These are phyloP conservation scores for Oreotrochilus melanogaster DNA, from an alignment of 2,113 vertebrate species.

Conservation along the genomic window DNA sequence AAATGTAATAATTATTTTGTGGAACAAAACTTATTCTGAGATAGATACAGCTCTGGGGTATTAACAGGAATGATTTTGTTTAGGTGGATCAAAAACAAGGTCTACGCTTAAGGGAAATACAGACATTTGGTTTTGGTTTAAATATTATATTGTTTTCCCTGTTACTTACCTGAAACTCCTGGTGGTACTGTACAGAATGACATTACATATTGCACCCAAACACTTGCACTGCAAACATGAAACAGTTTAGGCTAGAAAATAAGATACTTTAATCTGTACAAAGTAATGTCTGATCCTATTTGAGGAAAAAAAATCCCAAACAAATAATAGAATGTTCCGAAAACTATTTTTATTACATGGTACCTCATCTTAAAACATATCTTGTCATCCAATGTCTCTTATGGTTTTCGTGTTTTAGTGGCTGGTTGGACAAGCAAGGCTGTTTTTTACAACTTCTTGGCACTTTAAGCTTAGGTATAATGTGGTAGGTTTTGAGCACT, in stretches of 20 bases:
- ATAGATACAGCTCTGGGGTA: background rate
- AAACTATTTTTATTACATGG: background rate
- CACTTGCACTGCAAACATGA: background rate
- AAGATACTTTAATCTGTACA: background rate
- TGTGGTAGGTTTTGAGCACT: background rate
- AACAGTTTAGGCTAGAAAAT: background rate
- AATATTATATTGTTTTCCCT: background rate
- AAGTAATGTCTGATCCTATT: background rate
- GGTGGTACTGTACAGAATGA: background rate
- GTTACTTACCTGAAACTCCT: background rate
- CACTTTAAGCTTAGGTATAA: background rate
- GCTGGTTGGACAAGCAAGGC: background rate
- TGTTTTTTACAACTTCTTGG: background rate
- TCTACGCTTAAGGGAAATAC: rapidly evolving
- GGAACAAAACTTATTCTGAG: background rate
- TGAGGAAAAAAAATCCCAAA: background rate
- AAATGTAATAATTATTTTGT: background rate
- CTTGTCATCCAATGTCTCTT: background rate
- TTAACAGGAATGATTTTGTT: background rate
- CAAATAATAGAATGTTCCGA: background rate
- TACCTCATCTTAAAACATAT: background rate
- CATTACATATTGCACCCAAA: background rate
- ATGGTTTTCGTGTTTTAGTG: background rate
- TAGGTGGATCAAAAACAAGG: background rate
- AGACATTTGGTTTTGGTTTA: background rate